Evolutionary conservation across 64 coral and sea anemone genomes (phyloP), one percentile per base, ranked within the genome.

Genomic region (Montipora capricornis): DNA sequence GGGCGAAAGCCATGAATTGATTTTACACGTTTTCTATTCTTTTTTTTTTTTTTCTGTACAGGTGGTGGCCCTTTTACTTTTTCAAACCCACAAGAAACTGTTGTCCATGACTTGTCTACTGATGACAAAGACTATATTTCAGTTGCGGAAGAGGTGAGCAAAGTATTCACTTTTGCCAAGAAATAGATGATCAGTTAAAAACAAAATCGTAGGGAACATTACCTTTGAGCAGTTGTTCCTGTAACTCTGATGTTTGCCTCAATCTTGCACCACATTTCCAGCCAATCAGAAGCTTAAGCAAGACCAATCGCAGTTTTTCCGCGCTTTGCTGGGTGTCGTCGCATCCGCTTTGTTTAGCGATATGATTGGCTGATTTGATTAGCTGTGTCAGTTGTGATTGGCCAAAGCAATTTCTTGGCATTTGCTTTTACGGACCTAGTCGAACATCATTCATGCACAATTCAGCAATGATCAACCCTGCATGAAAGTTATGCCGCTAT

Each of bases 61-160:
- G 98, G 98, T 60, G 77, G 90, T 75, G 95, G 98, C 62, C 98
- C 95, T n/a, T 99, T 99, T 58, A 90, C 95, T 19, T 88, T 80
- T 5, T 89, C 83, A 70, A 77, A 74, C 24, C 80, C 64, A 68
- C 98, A 99, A 92, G 98, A 95, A 26, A 96, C 98, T 44, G 92
- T 99, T 61, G 22, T 99, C 46, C 95, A 99, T 49, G 98, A 99
- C 79, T 76, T 99, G 14, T 26, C 84, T 2, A 60, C 74, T 20
- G 58, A 92, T 16, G 98, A 99, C 75, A 99, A 96, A 81, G 98
- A 99, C 66, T 96, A 94, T 68, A 61, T 94, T 19, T 99, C 98
- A 44, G 98, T 99, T 58, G 95, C 98, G 24, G 98, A 99, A 46
- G 98, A 99, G 95, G 98, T 99, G 73, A 82, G 13, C 14, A 13